phyloP scores from a whole-genome alignment of 2,888 invertebrate species.

The Trichopria drosophilae region DNA sequence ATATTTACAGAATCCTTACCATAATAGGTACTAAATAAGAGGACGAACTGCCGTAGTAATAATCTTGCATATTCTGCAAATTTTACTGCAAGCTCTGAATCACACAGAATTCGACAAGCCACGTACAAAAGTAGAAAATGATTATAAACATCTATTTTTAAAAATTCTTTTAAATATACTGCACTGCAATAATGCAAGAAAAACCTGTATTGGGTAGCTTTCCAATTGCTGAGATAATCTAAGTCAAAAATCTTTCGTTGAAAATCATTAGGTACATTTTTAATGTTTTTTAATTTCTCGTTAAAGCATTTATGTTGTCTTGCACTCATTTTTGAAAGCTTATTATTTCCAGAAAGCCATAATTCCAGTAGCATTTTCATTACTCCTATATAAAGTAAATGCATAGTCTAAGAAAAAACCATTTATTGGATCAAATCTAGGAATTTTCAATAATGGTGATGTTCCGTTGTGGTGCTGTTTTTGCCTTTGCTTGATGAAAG shows the following conservation, averaged over 20 bases:
- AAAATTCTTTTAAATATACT: slow-evolving; percentile 6
- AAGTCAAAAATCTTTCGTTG: slow-evolving; percentile 20
- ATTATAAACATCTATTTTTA: slow-evolving; percentile 6
- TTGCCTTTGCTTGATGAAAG: slow-evolving; percentile 9
- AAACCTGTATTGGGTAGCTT: slow-evolving; percentile 27
- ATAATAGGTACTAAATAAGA: slow-evolving; percentile 10
- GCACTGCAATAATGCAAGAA: slow-evolving; percentile 12
- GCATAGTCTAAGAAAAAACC: slow-evolving; percentile 20
- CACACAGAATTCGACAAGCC: slow-evolving; percentile 18
- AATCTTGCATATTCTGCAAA: slow-evolving; percentile 10
- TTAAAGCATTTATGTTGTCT: not conserved
- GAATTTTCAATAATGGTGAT: slow-evolving; percentile 14
- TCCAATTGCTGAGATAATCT: slow-evolving; percentile 16
- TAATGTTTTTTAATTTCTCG: not conserved
- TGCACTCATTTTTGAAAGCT: not conserved
- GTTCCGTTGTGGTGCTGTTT: slow-evolving; percentile 19
- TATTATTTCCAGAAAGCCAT: not conserved
- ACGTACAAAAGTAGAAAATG: slow-evolving; percentile 18
- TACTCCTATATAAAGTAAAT: slow-evolving; percentile 16
- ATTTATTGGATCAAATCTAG: slow-evolving; percentile 10
- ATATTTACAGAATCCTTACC: slow-evolving; percentile 17
- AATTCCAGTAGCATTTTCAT: slow-evolving; percentile 14
- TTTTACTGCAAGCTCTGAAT: slow-evolving; percentile 5
- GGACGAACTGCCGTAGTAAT: slow-evolving; percentile 9
- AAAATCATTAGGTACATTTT: slow-evolving; percentile 18